Evolutionary conservation across 35 echinoderm and acorn worm species (phyloP), one percentile per base, ranked within the genome.

Genomic region (Nesometra sesokonis): DNA sequence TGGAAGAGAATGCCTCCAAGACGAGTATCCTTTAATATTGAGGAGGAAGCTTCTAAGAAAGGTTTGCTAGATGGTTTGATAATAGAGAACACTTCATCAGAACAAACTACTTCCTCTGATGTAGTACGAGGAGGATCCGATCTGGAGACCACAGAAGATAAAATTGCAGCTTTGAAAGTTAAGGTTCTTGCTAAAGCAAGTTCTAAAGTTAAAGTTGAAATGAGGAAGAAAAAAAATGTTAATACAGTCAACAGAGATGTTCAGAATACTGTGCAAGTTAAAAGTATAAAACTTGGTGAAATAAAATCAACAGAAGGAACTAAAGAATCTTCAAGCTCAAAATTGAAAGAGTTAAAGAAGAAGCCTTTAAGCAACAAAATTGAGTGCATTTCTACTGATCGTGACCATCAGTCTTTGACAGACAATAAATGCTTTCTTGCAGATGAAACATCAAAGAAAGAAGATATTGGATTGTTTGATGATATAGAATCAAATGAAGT

Each of bases 121-220:
- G 83, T 85, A n/a, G 29, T 40, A 27, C 76, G 38, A 3, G 46
- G 0, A 0, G 87, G 37, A 5, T 52, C 78, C 0, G 34, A 84
- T 57, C 8, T 9, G 3, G 35, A 11, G 8, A 38, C 81, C 3
- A 17, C 43, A 57, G 39, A 38, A 79, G 78, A 91, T 4, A 77
- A 78, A 52, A 91, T 91, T 13, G 36, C 84, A 33, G 21, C 37
- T 21, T 40, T 91, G 30, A 91, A 91, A 76, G 89, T 77, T 39
- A 91, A 91, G 46, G 89, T 91, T 43, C 84, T 91, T 0, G 78
- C 83, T 30, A 91, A 91, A 57, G 89, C 89, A 47, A 91, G 89
- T 81, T 77, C 89, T 47, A 91, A 91, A 46, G 52, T 86, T 0
- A 86, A 86, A 57, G 76, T 77, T 0, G 67, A 85, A 27, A 86